Evolutionary conservation across 2,888 invertebrate species (phyloP).

Genomic region (Rutpela maculata): DNA sequence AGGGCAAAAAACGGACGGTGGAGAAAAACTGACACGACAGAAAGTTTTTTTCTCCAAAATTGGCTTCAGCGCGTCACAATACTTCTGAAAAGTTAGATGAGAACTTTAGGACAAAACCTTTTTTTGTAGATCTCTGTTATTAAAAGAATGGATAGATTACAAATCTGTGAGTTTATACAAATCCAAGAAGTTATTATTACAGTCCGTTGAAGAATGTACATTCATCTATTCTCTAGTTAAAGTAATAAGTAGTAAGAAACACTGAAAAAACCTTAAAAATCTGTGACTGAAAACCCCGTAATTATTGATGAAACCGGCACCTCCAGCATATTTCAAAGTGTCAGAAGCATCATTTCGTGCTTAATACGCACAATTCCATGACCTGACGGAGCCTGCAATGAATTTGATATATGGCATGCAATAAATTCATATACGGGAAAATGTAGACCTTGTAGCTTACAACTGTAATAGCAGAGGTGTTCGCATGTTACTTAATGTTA

Average conservation of each 20-base stretch:
- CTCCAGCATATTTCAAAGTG: slow-evolving; percentile 2
- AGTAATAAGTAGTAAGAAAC: neutral
- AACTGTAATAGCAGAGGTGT: neutral
- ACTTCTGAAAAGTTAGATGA: too few species aligned
- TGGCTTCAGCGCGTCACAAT: too few species aligned
- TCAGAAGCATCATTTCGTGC: neutral
- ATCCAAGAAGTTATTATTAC: too few species aligned
- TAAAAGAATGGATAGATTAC: too few species aligned
- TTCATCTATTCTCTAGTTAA: too few species aligned
- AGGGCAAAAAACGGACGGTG: too few species aligned
- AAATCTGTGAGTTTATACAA: too few species aligned
- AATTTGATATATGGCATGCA: neutral
- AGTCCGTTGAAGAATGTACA: too few species aligned
- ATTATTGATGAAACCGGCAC: neutral
- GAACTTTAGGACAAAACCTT: too few species aligned
- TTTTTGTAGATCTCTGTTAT: too few species aligned
- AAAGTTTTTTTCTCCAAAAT: too few species aligned
- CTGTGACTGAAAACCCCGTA: neutral
- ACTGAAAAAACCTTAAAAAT: neutral
- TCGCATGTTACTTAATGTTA: neutral
- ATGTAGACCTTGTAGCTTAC: neutral
- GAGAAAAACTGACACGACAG: too few species aligned
- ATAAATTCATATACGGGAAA: neutral
- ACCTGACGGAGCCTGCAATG: neutral
- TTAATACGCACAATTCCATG: neutral